These are phyloP conservation scores for Chaetodon trifasciatus DNA, from an alignment of 2,797 vertebrate species.

Conservation along the genomic window DNA sequence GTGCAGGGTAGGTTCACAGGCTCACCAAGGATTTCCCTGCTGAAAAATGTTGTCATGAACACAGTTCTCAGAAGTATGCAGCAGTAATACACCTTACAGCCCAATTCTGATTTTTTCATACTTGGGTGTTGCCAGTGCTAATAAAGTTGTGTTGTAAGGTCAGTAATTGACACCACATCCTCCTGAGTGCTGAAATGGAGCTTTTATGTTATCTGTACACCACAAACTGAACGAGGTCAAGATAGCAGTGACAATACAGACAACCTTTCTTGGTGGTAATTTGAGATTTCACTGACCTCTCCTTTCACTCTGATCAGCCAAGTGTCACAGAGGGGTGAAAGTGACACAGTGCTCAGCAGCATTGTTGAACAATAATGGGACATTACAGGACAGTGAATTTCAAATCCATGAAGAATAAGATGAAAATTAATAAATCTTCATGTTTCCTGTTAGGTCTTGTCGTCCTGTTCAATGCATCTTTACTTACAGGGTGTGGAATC, in stretches of 20 bases:
- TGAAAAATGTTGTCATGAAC: neutral
- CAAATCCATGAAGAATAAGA: fast-evolving
- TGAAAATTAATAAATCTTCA: neutral
- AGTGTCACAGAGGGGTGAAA: neutral
- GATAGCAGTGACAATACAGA: slow-evolving; percentile 40
- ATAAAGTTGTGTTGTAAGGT: slow-evolving; percentile 21
- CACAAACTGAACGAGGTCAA: slow-evolving; percentile 52
- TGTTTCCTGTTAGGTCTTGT: neutral
- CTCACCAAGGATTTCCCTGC: neutral
- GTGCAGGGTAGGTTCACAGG: neutral
- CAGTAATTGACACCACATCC: slow-evolving; percentile 43
- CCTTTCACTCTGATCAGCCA: neutral
- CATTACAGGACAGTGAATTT: neutral
- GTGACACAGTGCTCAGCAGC: neutral
- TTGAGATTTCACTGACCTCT: slow-evolving; percentile 16
- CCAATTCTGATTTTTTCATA: neutral
- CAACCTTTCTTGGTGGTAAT: slow-evolving; percentile 42
- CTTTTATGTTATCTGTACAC: slow-evolving; percentile 21
- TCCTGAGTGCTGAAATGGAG: slow-evolving; percentile 31
- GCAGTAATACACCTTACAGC: neutral
- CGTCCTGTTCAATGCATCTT: neutral
- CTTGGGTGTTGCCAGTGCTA: slow-evolving; percentile 22
- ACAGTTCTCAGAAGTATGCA: neutral
- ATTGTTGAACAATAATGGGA: neutral
- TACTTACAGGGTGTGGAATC: neutral